Base-by-base conservation (phyloP, 2,888 invertebrate species). In the Caenorhabditis doughertyi region DNA sequence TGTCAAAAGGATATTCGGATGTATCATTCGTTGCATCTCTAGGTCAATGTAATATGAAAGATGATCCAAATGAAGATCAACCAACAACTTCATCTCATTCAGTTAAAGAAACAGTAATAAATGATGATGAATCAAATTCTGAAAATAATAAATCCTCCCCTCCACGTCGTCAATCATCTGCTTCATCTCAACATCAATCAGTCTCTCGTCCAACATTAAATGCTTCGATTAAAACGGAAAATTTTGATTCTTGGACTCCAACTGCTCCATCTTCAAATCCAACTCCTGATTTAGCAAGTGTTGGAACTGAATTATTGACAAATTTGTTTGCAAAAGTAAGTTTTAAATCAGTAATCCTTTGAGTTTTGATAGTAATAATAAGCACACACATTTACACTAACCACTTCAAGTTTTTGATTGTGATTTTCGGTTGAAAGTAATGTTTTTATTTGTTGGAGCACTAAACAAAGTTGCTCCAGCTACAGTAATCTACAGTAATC, bases 11-110 rank as follows among this genome's bases (percentile, higher is more conserved):
- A 18, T 86, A 72, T 62, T 83, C 85, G 16, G 86, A 86, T 49
- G 86, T 86, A 4, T 86, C 86, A 18, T 86, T 86, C 58, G 86
- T 86, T 11, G 65, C 84, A 5, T 79, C 79, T 5, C 55, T 86
- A 3, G 39, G 23, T 25, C 86, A 86, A 23, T 82, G 81, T 27
- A 84, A 76, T 11, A 18, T 81, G 49, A 47, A 68, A n/a, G 76
- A 81, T 39, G 83, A 86, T 60, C 84, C 83, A 11, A 84, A 83
- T 47, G 82, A 81, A 3, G 77, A 77, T 16, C 56, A 68, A 39
- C 79, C 70, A 18, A 68, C 71, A 3, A 64, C 77, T 2, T 56
- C 76, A 0, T 68, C 77, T 5, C 62, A 70, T 39, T 79, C 81
- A 18, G 62, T 72, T 7, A 72, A 80, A 47, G 80, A 80, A 32